These are phyloP conservation scores for Microtus ochrogaster DNA, from an alignment of 2,113 vertebrate species.

Conservation along the genomic window DNA sequence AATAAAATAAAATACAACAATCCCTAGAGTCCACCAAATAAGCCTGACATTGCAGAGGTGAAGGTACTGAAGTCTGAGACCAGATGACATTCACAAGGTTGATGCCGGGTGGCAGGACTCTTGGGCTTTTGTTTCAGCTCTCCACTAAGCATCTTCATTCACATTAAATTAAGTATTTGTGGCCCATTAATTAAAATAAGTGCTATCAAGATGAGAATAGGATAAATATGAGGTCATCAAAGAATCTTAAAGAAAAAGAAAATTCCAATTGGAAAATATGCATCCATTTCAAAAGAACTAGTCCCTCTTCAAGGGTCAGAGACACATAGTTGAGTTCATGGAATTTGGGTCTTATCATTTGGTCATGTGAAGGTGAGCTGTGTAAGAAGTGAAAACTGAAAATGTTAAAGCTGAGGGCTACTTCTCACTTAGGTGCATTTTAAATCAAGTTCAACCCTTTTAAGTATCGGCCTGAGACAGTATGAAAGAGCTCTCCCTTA, in stretches of 20 bases:
- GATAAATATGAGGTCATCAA: constrained; percentile 7
- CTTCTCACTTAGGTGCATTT: constrained; percentile 47
- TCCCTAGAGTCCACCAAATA: constrained; percentile 3
- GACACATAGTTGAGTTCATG: constrained; percentile 81
- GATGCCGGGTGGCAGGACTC: not conserved
- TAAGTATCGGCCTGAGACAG: constrained; percentile 45
- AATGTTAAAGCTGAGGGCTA: constrained; percentile 29
- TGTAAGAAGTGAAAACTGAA: constrained; percentile 14
- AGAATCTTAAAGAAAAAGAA: not conserved
- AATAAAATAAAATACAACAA: not conserved
- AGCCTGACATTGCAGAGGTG: not conserved
- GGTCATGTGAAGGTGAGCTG: constrained; percentile 53
- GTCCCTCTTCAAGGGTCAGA: constrained; percentile 49
- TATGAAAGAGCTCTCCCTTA: constrained; percentile 49
- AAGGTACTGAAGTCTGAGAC: not conserved
- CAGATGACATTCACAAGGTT: not conserved
- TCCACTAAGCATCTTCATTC: not conserved
- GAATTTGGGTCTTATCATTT: constrained; percentile 74
- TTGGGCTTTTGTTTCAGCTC: not conserved
- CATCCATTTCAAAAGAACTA: constrained; percentile 25
- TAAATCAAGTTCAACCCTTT: constrained; percentile 59
- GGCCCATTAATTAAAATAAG: constrained; percentile 32
- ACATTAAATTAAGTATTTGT: constrained; percentile 24
- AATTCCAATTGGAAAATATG: not conserved
- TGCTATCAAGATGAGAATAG: constrained; percentile 51